Evolutionary conservation across 2,888 invertebrate genomes (phyloP), one percentile per base, ranked within the genome.

Genomic region (Baccha elongata): DNA sequence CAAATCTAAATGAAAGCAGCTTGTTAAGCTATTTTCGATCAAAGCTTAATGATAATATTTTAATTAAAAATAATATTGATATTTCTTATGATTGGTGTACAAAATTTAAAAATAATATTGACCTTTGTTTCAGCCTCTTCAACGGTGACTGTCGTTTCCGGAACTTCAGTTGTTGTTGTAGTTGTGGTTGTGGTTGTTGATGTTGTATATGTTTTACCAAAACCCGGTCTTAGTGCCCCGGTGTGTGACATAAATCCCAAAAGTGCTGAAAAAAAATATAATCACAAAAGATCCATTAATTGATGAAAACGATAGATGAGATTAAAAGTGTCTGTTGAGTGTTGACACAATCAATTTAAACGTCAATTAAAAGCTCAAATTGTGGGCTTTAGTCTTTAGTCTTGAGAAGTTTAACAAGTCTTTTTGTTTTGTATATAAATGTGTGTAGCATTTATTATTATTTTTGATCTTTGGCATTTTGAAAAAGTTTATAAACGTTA

Each of bases 181-280:
- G 91, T 92, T 19, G 92, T 91, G 23, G 92, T 91, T 48, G 87
- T 84, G 71, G 85, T 87, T 65, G 89, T 85, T 75, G 88, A 86
- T 73, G 88, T 87, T 68, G 88, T 86, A 32, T 58, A 40, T 15
- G 11, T 3, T 67, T 88, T 93, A 23, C 92, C 90, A 89, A 92
- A 93, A 94, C 92, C 11, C 5, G 93, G 93, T 85, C 92, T 92
- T 42, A 92, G 91, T 26, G 92, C 92, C 69, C 91, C 90, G 26
- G 91, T 90, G 85, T 93, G 92, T 86, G 93, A 91, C 64, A 93
- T 87, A 68, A 92, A 89, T 42, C 92, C 85, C 92, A 89, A 86
- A 91, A 91, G 78, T 92, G 87, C 86, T 92, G 88, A 73, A 86
- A 85, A 42, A 80, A 79, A 73, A 53, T 42, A 71, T 62, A 35